Base-by-base conservation (phyloP, 2,797 vertebrate genomes). In the Arremon brunneinucha region DNA sequence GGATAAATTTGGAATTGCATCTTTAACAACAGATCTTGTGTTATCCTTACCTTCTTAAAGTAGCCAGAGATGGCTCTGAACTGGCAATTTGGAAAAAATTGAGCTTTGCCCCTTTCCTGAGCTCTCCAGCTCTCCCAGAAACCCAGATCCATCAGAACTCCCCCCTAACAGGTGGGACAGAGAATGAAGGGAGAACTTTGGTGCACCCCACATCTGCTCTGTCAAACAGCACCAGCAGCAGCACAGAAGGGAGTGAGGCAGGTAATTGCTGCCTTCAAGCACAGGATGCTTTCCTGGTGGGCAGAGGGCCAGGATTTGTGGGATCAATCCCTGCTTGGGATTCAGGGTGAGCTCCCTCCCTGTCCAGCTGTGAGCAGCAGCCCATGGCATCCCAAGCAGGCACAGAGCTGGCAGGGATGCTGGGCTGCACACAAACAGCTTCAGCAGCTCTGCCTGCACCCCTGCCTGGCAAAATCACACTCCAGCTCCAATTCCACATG, bases 331-430 rank as follows among this genome's bases (percentile, higher is more conserved):
- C 98, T 99, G 98, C 99, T 99, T 99, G 99, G 98, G 98, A 99
- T 99, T 98, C 99, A 98, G 98, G 98, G 98, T 98, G 98, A 98
- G 98, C 98, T 98, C 97, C 95, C 49, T 97, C 98, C 98, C 97
- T 98, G 99, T 98, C 98, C 99, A 99, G 99, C 98, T 99, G 99
- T 98, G 99, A 98, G 97, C 99, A 99, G 98, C 98, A 98, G 99
- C 98, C 99, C 99, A 98, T 99, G 98, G 98, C 98, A 98, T 98
- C 98, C 90, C 99, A 99, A 99, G 98, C 99, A 99, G 99, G 99
- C 98, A 93, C 95, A 2, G 97, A 97, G 97, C 98, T 97, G 98
- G 98, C 98, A 97, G 98, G 98, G 99, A 99, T 98, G 99, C 98
- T 99, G 99, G 98, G 98, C 98, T 72, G 97, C 96, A 97, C 98